Conservation (phyloP, 2,797 vertebrate genomes). For the Fistularia commersonii region DNA sequence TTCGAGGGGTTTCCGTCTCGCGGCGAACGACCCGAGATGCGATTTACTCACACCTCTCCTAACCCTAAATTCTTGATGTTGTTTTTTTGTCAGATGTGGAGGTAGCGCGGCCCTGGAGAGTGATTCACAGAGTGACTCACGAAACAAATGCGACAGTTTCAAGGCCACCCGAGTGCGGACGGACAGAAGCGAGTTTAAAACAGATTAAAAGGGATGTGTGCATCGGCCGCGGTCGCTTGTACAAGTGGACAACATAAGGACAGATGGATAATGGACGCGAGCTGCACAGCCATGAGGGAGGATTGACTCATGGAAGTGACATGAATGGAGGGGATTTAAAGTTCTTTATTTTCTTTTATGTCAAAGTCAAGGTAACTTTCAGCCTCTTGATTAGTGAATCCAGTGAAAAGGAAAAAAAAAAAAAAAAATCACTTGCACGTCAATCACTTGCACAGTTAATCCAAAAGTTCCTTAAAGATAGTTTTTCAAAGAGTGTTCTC, state of each 20-base stretch:
- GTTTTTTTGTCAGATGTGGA: slow-evolving; percentile 3
- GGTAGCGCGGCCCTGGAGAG: slow-evolving; percentile 1
- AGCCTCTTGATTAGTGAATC: background rate
- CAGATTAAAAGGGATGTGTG: background rate
- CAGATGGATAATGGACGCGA: background rate
- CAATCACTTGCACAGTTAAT: no score
- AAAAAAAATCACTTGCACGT: no score
- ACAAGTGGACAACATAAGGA: background rate
- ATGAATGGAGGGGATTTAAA: background rate
- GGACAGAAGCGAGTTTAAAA: slow-evolving; percentile 9
- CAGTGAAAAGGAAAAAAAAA: no score
- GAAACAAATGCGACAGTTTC: slow-evolving; percentile 19
- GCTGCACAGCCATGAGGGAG: background rate
- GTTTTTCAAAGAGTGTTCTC: no score
- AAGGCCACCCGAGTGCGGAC: slow-evolving; percentile 7
- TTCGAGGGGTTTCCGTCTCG: background rate
- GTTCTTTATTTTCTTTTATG: background rate
- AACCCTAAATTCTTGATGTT: background rate
- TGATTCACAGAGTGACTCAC: slow-evolving; percentile 20
- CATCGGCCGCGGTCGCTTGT: slow-evolving; percentile 7
- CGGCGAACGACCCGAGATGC: slow-evolving; percentile 19
- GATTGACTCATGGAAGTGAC: background rate
- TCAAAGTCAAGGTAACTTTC: background rate
- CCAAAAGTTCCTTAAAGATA: no score
- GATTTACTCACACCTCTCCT: background rate